Evolutionary conservation across 2,888 invertebrate genomes (phyloP), one percentile per base, ranked within the genome.

Genomic region (Caenorhabditis sp.): DNA sequence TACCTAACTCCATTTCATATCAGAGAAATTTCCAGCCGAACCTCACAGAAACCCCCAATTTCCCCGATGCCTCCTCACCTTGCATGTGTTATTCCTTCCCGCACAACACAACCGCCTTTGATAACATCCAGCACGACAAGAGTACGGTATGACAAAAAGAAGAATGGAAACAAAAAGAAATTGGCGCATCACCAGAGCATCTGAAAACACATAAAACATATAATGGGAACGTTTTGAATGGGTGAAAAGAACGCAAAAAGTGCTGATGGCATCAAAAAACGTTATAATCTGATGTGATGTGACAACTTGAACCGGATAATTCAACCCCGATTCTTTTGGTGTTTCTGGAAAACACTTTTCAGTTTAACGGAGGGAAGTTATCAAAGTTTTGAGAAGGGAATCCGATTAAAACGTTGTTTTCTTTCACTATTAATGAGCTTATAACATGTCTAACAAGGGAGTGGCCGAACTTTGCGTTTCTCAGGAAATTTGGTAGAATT

Each of bases 61-160:
- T 54, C 14, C 8, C 2, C 4, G 14, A 16, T 47, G n/a, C 8
- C n/a, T 26, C 47, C 16, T 41, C 61, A 73, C 85, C 73, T 82
- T 82, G 66, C 89, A 89, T 1, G 86, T 85, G 54, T 86, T 85
- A 69, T 89, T 89, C 64, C 88, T 64, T 28, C 90, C 90, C 24
- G 79, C 10, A 82, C 90, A 90, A 69, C 90, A 90, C 64, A 90
- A 70, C 51, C 85, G 56, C 14, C 77, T 69, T 54, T 88, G 88
- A 64, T 77, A 87, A 69, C 89, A 89, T 73, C 88, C 88, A 59
- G 84, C 85, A 26, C 49, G 66, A 26, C 44, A 24, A 28, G 80
- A 26, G 64, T 58, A 58, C 28, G 66, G 79, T 56, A 68, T 22
- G 31, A 74, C 26, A 70, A 68, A 68, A 54, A 68, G 54, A 51